These are phyloP conservation scores for Drosophila borborema DNA, from an alignment of 2,888 invertebrate species.

Conservation along the genomic window DNA sequence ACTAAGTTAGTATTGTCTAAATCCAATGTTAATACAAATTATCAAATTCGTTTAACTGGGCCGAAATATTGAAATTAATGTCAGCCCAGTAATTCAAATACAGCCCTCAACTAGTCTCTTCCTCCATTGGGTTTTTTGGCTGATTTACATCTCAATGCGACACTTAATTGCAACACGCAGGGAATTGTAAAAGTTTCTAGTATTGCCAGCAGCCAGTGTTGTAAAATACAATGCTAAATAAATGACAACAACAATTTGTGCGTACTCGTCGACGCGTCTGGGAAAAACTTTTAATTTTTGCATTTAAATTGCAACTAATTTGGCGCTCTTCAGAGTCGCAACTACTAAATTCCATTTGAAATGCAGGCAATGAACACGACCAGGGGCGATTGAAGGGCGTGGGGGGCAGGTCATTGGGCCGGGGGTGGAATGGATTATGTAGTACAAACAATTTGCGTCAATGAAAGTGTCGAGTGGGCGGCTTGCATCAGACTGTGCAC, in stretches of 20 bases:
- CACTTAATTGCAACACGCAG: constrained; percentile 46
- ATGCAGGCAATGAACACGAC: constrained; percentile 54
- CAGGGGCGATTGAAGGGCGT: background rate
- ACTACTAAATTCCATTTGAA: constrained; percentile 67
- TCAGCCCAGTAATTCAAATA: background rate
- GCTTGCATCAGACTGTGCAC: background rate
- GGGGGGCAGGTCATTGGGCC: background rate
- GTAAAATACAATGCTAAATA: constrained; percentile 51
- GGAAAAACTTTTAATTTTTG: constrained; percentile 61
- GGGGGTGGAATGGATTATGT: constrained; percentile 40
- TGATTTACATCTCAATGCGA: constrained; percentile 15
- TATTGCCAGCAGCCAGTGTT: constrained; percentile 6
- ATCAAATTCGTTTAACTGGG: background rate
- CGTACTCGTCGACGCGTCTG: constrained; percentile 16
- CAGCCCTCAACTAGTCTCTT: background rate
- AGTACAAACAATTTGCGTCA: constrained; percentile 79
- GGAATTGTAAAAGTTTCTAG: constrained; percentile 29
- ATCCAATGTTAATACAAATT: background rate
- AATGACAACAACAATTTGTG: constrained; percentile 34
- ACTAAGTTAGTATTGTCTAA: background rate
- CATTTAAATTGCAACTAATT: constrained; percentile 81
- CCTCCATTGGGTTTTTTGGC: background rate
- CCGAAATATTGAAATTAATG: background rate
- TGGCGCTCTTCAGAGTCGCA: constrained; percentile 53
- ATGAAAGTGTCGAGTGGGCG: constrained; percentile 67